phyloP scores from a whole-genome alignment of 2,888 invertebrate genomes.

The Drosophila sordidapex region DNA sequence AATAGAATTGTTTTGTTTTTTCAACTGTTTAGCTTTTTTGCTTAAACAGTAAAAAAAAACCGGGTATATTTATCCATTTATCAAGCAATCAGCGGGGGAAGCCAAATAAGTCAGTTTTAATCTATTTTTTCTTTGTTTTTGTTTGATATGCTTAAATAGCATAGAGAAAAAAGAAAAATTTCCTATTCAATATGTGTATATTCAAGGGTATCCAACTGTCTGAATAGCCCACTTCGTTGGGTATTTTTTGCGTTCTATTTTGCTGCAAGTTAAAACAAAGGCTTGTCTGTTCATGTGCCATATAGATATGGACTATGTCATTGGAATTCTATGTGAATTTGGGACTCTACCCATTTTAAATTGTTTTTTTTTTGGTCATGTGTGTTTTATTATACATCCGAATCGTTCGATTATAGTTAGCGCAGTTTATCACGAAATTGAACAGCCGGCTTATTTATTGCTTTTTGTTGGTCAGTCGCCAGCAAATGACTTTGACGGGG shows the following conservation, averaged over 20 bases:
- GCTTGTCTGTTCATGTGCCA: slow-evolving; percentile 42
- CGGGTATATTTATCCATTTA: slow-evolving; percentile 5
- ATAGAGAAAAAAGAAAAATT: not conserved
- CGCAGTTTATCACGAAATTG: slow-evolving; percentile 34
- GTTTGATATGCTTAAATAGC: not conserved
- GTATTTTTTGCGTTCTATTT: slow-evolving; percentile 3
- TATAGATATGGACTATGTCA: slow-evolving; percentile 25
- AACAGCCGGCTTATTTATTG: not conserved
- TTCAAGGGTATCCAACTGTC: slow-evolving; percentile 26
- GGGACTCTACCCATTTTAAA: not conserved
- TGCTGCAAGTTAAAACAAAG: slow-evolving; percentile 61
- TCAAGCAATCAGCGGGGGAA: slow-evolving; percentile 1
- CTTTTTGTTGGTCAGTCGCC: not conserved
- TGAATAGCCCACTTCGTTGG: not conserved
- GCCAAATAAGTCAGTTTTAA: not conserved
- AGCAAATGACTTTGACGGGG: not conserved
- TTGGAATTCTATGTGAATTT: slow-evolving; percentile 12
- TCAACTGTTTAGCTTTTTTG: slow-evolving; percentile 38
- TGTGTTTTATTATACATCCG: slow-evolving; percentile 19
- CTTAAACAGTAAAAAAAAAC: slow-evolving; percentile 22
- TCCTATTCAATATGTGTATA: not conserved
- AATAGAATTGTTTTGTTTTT: slow-evolving; percentile 48
- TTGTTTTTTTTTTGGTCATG: slow-evolving; percentile 33
- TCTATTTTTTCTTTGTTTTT: not conserved
- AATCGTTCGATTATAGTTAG: slow-evolving; percentile 26